Conservation (phyloP, 2,797 vertebrate genomes). For the Eulemur rubriventer region DNA sequence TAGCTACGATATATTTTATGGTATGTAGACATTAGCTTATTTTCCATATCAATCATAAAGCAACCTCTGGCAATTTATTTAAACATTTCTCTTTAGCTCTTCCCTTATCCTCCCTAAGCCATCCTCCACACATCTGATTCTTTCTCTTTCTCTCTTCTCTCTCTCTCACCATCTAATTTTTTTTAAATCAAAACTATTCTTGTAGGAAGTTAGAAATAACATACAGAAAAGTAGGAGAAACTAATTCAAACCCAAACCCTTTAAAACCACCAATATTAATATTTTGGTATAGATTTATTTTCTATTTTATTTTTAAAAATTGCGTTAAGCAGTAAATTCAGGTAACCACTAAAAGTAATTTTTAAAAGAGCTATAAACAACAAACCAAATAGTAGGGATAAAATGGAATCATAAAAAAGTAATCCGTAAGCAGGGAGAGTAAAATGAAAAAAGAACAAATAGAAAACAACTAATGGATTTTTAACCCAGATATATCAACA, state of each 20-base stretch:
- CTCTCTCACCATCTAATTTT: neutral
- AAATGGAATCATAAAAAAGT: constrained; percentile 11
- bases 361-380: neutral
- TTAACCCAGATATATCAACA: neutral
- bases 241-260: neutral
- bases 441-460: neutral
- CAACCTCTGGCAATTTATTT: neutral
- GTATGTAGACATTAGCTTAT: neutral
- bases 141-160: neutral
- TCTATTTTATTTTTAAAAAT: neutral
- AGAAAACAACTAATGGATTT: neutral
- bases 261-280: neutral
- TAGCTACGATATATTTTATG: neutral
- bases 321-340: neutral
- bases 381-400: neutral
- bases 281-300: neutral
- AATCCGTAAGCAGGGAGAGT: neutral
- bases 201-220: neutral
- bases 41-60: neutral
- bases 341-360: neutral
- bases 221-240: neutral
- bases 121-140: neutral
- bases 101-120: too few species aligned
- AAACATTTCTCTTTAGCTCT: neutral
- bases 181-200: neutral